A percentile compares a stretch with the other conserved stretches of the same genome.
phyloP scores from a whole-genome alignment of 2,888 invertebrate species.

The Physocephala rufipes region DNA sequence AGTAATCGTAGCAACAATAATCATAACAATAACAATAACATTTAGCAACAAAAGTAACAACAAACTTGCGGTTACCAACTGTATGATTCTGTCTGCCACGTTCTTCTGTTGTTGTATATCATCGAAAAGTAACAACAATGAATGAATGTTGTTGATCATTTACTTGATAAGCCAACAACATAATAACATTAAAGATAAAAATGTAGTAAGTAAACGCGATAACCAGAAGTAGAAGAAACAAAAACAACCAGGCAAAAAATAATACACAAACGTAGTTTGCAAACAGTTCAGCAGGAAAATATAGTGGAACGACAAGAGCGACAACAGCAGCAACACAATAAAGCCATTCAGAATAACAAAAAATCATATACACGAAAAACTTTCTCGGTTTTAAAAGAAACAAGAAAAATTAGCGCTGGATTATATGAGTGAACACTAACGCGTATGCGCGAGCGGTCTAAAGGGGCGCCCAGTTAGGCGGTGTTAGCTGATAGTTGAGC shows the following conservation, averaged over 20 bases:
- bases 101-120: conserved; percentile 48
- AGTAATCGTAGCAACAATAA: conserved; percentile 14
- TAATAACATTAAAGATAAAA: conserved; percentile 12
- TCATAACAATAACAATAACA: conserved; percentile 20
- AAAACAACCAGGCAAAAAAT: conserved; percentile 4
- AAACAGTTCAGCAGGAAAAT: too few relatives aligned
- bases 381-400: not conserved
- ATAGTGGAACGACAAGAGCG: not conserved
- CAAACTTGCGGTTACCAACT: conserved; percentile 38
- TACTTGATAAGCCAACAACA: not conserved
- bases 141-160: not conserved
- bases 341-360: not conserved
- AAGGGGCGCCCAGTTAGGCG: too few relatives aligned
- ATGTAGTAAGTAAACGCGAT: not conserved
- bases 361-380: not conserved
- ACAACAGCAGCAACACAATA: not conserved
- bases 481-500: too few relatives aligned
- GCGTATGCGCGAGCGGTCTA: not conserved
- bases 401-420: not conserved
- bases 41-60: conserved; percentile 13
- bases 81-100: conserved; percentile 47
- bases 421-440: too few relatives aligned
- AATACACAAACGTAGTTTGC: not conserved
- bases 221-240: not conserved
- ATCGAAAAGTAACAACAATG: conserved; percentile 44